Evolutionary conservation across 2,797 vertebrate genomes (phyloP).

Genomic region (Tokudaia tokunoshimensis): DNA sequence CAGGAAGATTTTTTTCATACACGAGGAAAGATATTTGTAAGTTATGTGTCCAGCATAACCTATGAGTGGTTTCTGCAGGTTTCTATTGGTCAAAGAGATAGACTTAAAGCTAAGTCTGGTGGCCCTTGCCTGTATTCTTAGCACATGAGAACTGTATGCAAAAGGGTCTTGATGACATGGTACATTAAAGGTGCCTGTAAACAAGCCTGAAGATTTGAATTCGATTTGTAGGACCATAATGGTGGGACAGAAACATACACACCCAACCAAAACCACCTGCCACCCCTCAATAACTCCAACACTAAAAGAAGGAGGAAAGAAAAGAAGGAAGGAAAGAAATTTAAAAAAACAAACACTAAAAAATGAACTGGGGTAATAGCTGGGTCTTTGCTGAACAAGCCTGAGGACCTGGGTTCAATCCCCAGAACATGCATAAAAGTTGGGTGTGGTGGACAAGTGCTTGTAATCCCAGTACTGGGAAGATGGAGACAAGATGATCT

Average conservation of each 20-base stretch:
- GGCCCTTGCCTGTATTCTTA: background rate
- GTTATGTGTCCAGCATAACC: background rate
- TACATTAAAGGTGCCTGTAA: background rate
- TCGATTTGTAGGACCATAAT: background rate
- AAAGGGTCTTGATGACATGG: background rate
- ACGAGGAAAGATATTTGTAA: background rate
- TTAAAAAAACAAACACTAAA: background rate
- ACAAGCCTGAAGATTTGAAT: background rate
- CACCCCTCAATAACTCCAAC: background rate
- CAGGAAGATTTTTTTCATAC: background rate
- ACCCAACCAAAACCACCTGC: background rate
- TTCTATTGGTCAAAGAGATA: background rate
- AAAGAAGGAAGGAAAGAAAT: background rate
- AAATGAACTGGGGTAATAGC: background rate
- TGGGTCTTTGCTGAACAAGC: background rate
- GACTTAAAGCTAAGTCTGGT: background rate
- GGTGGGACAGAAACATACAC: background rate
- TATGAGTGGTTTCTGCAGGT: background rate
- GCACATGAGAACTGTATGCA: background rate
- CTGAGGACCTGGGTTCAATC: background rate
- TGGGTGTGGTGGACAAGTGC: background rate
- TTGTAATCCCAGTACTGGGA: background rate
- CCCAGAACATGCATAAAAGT: background rate
- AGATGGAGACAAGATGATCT: background rate
- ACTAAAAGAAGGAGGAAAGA: background rate